These are phyloP conservation scores for Aphelenchoides fujianensis DNA, from an alignment of 1,140 invertebrate species.

Conservation along the genomic window DNA sequence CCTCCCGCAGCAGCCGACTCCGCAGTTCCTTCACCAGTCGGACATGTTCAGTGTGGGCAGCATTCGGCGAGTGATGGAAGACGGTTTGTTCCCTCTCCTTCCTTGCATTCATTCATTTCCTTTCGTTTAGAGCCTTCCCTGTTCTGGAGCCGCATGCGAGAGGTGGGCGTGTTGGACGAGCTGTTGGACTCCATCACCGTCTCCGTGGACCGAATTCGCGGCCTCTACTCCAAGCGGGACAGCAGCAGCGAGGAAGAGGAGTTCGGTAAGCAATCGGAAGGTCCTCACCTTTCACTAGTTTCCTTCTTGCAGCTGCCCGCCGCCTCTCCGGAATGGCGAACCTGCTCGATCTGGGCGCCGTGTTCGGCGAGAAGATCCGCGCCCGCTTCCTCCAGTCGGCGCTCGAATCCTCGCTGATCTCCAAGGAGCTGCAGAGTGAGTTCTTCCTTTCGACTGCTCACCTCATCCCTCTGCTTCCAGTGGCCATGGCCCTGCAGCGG, in stretches of 20 bases:
- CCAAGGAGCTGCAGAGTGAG: slow-evolving; percentile 40
- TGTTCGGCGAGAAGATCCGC: slow-evolving; percentile 48
- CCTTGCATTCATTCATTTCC: no score
- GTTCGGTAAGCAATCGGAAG: slow-evolving; percentile 39
- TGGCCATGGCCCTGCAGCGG: slow-evolving; percentile 32
- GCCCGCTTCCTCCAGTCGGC: slow-evolving; percentile 43
- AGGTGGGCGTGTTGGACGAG: slow-evolving; percentile 47
- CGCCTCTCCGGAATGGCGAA: slow-evolving; percentile 40
- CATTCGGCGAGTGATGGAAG: slow-evolving; percentile 31
- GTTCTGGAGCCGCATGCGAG: slow-evolving; percentile 46
- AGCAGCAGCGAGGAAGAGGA: slow-evolving; percentile 38
- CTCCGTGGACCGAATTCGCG: slow-evolving; percentile 36
- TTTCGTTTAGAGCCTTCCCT: slow-evolving; percentile 36
- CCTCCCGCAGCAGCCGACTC: no score
- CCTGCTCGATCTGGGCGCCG: slow-evolving; percentile 37
- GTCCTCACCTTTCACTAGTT: no score
- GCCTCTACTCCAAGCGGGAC: slow-evolving; percentile 36
- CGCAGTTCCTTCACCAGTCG: slow-evolving; percentile 20
- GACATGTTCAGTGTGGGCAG: slow-evolving; percentile 24
- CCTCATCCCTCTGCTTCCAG: slow-evolving; percentile 17
- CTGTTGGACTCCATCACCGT: slow-evolving; percentile 34
- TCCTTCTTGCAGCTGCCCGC: slow-evolving; percentile 46
- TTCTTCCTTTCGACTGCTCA: slow-evolving; percentile 11
- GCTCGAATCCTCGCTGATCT: slow-evolving; percentile 41
- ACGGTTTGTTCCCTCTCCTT: no score